These are phyloP conservation scores for Enteromius radiatus DNA, from an alignment of 2,797 vertebrate genomes.

Conservation along the genomic window DNA sequence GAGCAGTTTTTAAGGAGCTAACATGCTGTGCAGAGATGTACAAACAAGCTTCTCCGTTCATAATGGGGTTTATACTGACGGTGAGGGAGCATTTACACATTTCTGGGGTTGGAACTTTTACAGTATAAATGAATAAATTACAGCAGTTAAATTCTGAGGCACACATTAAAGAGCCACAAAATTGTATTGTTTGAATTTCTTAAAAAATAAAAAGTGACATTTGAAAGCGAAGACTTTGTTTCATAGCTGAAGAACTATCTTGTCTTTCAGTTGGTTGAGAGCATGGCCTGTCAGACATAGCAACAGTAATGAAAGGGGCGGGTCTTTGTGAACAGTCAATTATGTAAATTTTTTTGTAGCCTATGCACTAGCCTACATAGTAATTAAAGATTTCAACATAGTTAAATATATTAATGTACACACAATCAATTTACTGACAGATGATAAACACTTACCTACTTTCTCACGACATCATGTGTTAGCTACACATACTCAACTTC, in stretches of 20 bases:
- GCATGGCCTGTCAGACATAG: no score
- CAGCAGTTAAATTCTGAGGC: background rate
- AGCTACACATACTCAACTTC: background rate
- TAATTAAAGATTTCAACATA: background rate
- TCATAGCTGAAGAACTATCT: no score
- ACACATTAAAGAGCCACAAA: no score
- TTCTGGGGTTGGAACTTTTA: background rate
- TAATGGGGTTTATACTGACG: background rate
- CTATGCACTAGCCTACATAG: no score
- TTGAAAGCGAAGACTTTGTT: no score
- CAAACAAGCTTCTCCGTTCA: background rate
- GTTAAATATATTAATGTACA: no score
- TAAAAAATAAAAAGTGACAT: no score
- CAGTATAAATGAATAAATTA: no score
- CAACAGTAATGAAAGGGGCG: no score
- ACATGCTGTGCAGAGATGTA: background rate
- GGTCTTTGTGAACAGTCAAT: background rate
- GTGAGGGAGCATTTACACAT: background rate
- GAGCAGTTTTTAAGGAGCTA: conserved; percentile 13
- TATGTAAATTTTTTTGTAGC: no score
- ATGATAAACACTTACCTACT: background rate
- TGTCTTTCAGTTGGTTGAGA: no score
- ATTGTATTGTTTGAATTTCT: no score
- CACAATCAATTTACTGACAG: background rate
- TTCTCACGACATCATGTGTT: background rate